A percentile compares a stretch with the other conserved stretches of the same genome.
Conservation (phyloP, 2,797 vertebrate genomes). For the Borostomias antarcticus region DNA sequence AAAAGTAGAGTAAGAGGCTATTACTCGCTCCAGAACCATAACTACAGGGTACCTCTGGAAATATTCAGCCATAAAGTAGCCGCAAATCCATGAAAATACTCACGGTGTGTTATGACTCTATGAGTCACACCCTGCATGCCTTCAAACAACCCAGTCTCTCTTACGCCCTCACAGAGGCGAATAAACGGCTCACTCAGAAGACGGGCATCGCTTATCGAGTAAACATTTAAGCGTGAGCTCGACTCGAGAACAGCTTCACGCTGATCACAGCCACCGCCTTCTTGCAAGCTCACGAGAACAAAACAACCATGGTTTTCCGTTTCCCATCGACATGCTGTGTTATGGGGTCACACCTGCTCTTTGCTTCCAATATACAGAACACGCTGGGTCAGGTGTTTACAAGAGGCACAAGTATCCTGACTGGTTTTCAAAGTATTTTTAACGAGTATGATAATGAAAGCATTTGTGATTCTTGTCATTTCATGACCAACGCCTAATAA, state of each 20-base stretch:
- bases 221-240: background rate
- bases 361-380: background rate
- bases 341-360: background rate
- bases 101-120: slow-evolving; percentile 19
- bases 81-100: slow-evolving; percentile 6
- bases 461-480: background rate
- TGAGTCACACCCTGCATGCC: slow-evolving; percentile 37
- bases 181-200: slow-evolving; percentile 10
- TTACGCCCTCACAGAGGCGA: background rate
- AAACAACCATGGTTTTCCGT: slow-evolving; percentile 2
- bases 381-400: background rate
- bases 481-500: background rate
- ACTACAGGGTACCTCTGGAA: background rate
- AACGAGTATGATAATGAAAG: background rate
- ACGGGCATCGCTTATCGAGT: background rate
- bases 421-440: background rate
- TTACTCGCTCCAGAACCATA: slow-evolving; percentile 9
- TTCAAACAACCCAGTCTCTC: slow-evolving; percentile 27
- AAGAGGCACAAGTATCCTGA: background rate
- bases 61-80: slow-evolving; percentile 19
- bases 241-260: background rate
- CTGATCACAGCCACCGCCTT: background rate
- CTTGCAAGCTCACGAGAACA: background rate
- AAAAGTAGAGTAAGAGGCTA: background rate
- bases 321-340: background rate